Conservation (phyloP, 2,888 invertebrate species). For the Eupithecia subumbrata region DNA sequence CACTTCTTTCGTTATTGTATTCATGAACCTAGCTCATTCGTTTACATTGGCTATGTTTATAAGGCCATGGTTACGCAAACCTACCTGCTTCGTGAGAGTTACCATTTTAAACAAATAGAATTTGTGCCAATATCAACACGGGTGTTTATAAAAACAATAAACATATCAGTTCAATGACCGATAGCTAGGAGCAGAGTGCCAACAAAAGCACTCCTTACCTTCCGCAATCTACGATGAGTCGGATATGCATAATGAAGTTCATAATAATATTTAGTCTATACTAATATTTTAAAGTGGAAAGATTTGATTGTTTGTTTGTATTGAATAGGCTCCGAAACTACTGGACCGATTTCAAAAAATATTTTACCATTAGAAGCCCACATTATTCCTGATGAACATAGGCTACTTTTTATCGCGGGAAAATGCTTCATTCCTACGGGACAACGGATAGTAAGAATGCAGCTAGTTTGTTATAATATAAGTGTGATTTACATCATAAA, state of each 20-base stretch:
- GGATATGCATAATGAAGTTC: conserved; percentile 42
- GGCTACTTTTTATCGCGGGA: too few relatives aligned
- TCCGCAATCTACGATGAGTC: conserved; percentile 58
- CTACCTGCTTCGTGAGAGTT: conserved; percentile 71
- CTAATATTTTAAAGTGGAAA: too few relatives aligned
- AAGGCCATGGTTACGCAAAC: conserved; percentile 66
- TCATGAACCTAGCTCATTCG: not conserved
- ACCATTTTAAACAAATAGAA: conserved; percentile 79
- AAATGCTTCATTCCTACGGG: too few relatives aligned
- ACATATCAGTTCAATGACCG: conserved; percentile 75
- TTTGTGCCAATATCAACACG: conserved; percentile 79
- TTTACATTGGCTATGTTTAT: conserved; percentile 43
- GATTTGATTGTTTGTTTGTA: too few relatives aligned
- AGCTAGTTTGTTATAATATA: too few relatives aligned
- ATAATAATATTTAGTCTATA: too few relatives aligned
- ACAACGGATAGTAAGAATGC: too few relatives aligned
- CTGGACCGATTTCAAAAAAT: too few relatives aligned
- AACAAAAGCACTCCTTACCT: conserved; percentile 77
- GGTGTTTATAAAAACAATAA: conserved; percentile 78
- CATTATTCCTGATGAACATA: too few relatives aligned
- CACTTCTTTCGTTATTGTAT: not conserved
- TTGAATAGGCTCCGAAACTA: too few relatives aligned
- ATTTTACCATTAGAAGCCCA: too few relatives aligned
- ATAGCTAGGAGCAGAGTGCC: conserved; percentile 63
- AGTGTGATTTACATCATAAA: too few relatives aligned